Conservation (phyloP, 2,797 vertebrate genomes). For the Xenops minutus region DNA sequence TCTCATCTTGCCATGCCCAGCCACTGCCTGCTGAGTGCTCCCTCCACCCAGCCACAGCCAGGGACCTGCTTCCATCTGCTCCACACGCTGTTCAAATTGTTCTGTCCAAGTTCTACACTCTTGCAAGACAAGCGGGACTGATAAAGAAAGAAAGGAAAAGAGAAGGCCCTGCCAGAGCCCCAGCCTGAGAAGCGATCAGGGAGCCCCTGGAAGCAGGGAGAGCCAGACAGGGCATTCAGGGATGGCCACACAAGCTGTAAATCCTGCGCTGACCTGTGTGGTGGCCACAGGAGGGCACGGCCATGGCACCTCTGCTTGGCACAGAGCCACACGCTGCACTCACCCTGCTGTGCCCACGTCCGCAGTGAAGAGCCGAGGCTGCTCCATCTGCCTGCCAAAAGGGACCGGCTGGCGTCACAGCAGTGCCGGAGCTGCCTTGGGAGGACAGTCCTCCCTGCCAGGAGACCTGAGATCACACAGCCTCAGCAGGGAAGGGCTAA, state of each 20-base stretch:
- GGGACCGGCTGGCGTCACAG: accelerated
- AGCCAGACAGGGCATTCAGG: accelerated
- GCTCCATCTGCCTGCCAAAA: neutral
- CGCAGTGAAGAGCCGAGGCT: accelerated
- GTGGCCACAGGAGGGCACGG: accelerated
- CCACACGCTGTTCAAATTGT: neutral
- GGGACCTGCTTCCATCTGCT: slow-evolving; percentile 50
- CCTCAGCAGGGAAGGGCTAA: neutral
- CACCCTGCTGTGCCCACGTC: accelerated
- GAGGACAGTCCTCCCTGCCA: neutral
- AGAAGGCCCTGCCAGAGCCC: neutral
- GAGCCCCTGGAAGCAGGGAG: neutral
- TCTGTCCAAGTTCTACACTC: neutral
- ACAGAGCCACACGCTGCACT: accelerated
- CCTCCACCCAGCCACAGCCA: slow-evolving; percentile 55
- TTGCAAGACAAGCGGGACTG: neutral
- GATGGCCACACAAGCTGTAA: accelerated
- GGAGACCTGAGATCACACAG: neutral
- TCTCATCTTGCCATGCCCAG: slow-evolving; percentile 24
- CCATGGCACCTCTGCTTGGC: neutral
- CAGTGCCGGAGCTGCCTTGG: neutral
- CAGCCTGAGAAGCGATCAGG: accelerated
- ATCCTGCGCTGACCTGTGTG: accelerated
- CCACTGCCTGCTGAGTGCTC: slow-evolving; percentile 60
- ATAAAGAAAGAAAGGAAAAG: neutral